Conservation (phyloP, 2,888 invertebrate genomes). For the Tipula unca region DNA sequence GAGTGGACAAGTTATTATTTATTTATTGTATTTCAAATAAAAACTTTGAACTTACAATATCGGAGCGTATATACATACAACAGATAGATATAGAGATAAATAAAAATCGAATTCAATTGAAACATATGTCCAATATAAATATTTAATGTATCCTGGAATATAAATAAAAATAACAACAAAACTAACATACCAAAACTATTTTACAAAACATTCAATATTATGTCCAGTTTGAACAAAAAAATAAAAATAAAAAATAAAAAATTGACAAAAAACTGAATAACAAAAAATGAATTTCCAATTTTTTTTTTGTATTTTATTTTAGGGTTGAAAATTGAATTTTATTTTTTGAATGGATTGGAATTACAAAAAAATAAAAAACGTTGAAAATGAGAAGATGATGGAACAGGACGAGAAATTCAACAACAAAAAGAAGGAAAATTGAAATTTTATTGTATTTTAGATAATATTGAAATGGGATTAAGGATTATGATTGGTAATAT, state of each 20-base stretch:
- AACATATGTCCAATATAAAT: conserved; percentile 15
- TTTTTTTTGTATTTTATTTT: not conserved
- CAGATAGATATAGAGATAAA: not conserved
- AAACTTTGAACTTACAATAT: not conserved
- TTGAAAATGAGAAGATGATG: not conserved
- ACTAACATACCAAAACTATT: conserved; percentile 14
- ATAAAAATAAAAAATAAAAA: not conserved
- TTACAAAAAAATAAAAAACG: not conserved
- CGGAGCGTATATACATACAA: not conserved
- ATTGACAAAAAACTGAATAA: not conserved
- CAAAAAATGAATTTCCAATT: conserved; percentile 2
- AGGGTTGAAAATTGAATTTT: conserved; percentile 4
- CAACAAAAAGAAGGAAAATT: not conserved
- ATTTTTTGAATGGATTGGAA: not conserved
- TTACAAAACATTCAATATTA: not conserved
- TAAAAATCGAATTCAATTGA: conserved; percentile 15
- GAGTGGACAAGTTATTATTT: conserved; percentile 14
- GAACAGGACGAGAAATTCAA: not conserved
- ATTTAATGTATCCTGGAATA: conserved; percentile 14
- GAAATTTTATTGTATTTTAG: not conserved
- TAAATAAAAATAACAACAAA: conserved; percentile 9
- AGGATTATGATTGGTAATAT: not conserved
- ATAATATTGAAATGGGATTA: not conserved
- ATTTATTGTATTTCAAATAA: not conserved
- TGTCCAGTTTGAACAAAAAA: not conserved